Base-by-base conservation (phyloP, 2,797 vertebrate species). In the Neosalanx taihuensis region DNA sequence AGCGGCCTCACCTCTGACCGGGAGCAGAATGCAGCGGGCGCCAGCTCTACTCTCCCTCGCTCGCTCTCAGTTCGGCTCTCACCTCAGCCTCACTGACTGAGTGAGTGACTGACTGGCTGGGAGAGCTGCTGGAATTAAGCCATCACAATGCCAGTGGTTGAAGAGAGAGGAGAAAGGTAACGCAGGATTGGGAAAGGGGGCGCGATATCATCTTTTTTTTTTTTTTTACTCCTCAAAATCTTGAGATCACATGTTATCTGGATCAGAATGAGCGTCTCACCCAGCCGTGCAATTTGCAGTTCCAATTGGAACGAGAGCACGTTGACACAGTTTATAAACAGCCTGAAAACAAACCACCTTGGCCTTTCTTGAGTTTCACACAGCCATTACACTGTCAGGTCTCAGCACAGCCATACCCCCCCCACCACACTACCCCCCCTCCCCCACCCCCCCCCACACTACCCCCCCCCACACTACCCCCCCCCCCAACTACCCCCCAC, bases 1-100 rank as follows among this genome's bases (percentile, higher is more conserved):
- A 93, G 92, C 88, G 72, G 81, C 86, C 86, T 92, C 91, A 92
- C 90, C 91, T 91, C 89, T 92, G 91, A 92, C 91, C 57, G 23
- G 41, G 91, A 86, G 78, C 75, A 37, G 18, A 86, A 87, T 31
- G 86, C 88, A 90, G 92, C 90, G 90, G 92, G 92, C 18, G 6
- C 57, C 57, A 2, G 20, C 57, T 59, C 57, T 26, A 59, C 57
- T 59, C 59, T 26, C 46, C 17, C 29, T 56, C 18, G 20, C 29
- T 56, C 18, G 20, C 26, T 41, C 26, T 60, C 56, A 18, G n/a
- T 20, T 23, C 23, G 26, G 58, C 58, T 29, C 58, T 67, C 23
- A 31, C 26, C 65, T 33, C 13, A 30, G 23, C 20, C 59, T 61
- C 59, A 5, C 59, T 26, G 23, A 9, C 59, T 9, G 90, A 91